Base-by-base conservation (phyloP, 2,113 vertebrate genomes). In the Pterocles gutturalis region DNA sequence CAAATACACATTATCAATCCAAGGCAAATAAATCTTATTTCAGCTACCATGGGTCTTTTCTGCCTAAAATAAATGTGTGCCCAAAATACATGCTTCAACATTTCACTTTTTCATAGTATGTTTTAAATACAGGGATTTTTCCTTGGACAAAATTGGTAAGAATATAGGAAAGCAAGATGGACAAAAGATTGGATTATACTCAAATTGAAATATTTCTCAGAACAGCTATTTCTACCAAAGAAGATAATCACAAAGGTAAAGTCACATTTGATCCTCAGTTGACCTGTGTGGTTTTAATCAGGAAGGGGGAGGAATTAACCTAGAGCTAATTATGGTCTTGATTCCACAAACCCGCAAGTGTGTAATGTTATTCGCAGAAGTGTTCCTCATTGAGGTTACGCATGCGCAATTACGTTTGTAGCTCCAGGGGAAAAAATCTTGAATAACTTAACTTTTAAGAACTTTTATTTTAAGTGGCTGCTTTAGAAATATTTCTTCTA, bases 221-320 rank as follows among this genome's bases (percentile, higher is more conserved):
- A 90, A 89, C 14, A 81, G 29, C 26, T 92, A n/a, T 75, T 92
- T 78, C 72, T 95, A 64, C 76, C 49, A 92, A 83, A 58, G 43
- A 81, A 60, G 83, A 81, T 87, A 81, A 93, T 92, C 53, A 83
- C 46, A 93, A 92, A 90, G 76, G 85, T 89, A 87, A 77, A 65
- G 15, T 57, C 61, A 79, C n/a, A 24, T 89, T 94, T 91, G 94
- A 96, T 95, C 96, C 86, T 91, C 94, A 92, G 91, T 89, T 89
- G 95, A 91, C 80, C 87, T 91, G 43, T 33, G 34, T 70, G 31
- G 29, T 93, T 92, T 96, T 93, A 96, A 95, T 96, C 93, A 60
- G 66, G 58, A 64, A 57, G 33, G 9, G 31, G 28, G 25, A 26
- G 20, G 10, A 73, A 89, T 95, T 87, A 97, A 92, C 79, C 88